Conservation (phyloP, 1,140 invertebrate species). For the Drosophila nikananu region DNA sequence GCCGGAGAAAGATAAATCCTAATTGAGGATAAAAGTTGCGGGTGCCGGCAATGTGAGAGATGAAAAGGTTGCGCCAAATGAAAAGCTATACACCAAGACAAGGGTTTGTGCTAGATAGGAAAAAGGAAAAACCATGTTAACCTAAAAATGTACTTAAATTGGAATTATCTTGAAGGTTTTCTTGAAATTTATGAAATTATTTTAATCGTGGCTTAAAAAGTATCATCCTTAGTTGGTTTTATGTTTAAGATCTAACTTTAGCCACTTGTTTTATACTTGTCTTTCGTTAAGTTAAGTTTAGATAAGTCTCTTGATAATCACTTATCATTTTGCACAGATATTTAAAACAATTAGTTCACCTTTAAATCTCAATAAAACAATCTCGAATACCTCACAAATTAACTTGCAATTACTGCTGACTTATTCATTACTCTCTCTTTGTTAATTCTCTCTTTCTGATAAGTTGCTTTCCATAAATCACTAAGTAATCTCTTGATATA, state of each 20-base stretch:
- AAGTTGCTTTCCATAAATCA: conserved; percentile 3
- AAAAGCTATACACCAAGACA: conserved; percentile 10
- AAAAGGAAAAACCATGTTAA: background rate
- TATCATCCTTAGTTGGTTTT: no score
- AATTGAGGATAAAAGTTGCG: conserved; percentile 40
- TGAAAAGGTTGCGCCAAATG: conserved; percentile 26
- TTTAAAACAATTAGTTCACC: no score
- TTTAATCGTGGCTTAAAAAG: background rate
- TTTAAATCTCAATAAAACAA: background rate
- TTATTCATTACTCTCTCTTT: background rate
- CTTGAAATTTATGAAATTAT: background rate
- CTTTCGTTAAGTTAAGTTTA: background rate
- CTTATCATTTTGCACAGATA: background rate
- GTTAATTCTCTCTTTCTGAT: background rate
- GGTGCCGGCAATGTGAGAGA: conserved; percentile 20
- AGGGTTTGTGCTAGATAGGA: conserved; percentile 8
- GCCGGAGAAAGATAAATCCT: conserved; percentile 30
- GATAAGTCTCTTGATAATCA: no score
- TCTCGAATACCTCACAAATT: background rate
- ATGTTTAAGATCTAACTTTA: background rate
- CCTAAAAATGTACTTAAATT: conserved; percentile 1
- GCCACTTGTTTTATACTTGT: background rate
- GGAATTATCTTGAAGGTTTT: background rate
- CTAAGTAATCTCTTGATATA: background rate
- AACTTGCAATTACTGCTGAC: background rate